Evolutionary conservation across 1,140 invertebrate genomes (phyloP), one percentile per base, ranked within the genome.

Genomic region (Ceratina calcarata): DNA sequence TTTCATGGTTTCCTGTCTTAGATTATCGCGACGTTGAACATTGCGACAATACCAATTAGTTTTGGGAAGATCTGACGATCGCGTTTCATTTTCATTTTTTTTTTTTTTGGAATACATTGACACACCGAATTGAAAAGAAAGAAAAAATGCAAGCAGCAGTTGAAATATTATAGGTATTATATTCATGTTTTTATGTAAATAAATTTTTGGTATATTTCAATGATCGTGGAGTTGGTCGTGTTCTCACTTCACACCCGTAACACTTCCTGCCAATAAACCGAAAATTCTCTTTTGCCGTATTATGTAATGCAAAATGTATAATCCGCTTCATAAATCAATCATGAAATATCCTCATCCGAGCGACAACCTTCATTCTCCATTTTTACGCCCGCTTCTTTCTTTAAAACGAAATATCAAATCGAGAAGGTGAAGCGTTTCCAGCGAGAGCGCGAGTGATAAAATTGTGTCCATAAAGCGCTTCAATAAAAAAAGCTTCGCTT

Each of bases 181-280:
- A 90, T 91, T 91, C 87, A 90, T 91, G 89, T 91, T 91, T 91
- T 89, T 91, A 91, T 91, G 89, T 91, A 91, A 90, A 91, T 91
- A 91, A 91, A 91, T 91, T 90, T 91, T 91, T 91, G 88, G 89
- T 91, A 91, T 91, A 91, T 91, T 91, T 91, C 87, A 91, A 88
- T 74, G 75, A 83, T 82, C 37, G 37, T 45, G 37, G 10, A 68
- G 75, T 64, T 15, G 61, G 27, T 3, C 15, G 0, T 13, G 53
- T 55, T 12, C 18, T 15, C 32, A 15, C 32, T 61, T 16, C 27
- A 4, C 10, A 22, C 55, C 37, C 27, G 27, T 1, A 32, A 32
- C 27, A 10, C 37, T 45, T 10, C 37, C 37, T 45, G 10, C 37
- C 6, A 45, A 3, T 10, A 45, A 10, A 45, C 37, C 10, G 6